Percentiles rank a stretch among this genome's conserved stretches.
phyloP scores from a whole-genome alignment of 2,888 invertebrate species.

The Boloria euphrosyne region DNA sequence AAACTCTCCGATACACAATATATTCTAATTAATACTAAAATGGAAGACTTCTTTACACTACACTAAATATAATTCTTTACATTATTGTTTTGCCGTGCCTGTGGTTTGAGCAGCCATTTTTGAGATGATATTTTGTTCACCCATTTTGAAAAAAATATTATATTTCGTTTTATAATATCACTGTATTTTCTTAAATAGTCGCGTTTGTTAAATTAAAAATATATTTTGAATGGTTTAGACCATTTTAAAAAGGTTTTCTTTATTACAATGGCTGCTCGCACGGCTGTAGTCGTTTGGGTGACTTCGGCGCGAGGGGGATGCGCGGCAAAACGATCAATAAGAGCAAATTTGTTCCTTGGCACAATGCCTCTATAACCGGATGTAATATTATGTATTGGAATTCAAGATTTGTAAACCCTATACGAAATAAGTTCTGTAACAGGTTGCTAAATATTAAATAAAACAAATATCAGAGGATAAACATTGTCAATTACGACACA shows the following conservation, averaged over 20 bases:
- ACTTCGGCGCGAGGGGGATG: slow-evolving; percentile 58
- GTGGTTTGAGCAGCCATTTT: slow-evolving; percentile 61
- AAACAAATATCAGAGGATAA: not conserved
- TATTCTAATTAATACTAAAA: slow-evolving; percentile 45
- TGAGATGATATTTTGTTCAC: slow-evolving; percentile 41
- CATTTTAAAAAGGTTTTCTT: slow-evolving; percentile 60
- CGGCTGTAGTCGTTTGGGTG: slow-evolving; percentile 52
- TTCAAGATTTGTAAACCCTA: slow-evolving; percentile 18
- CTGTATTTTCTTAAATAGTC: slow-evolving; percentile 33
- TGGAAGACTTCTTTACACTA: slow-evolving; percentile 79
- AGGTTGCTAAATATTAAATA: not conserved
- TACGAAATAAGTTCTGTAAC: slow-evolving; percentile 1
- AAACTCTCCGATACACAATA: slow-evolving; percentile 22
- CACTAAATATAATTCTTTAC: slow-evolving; percentile 52
- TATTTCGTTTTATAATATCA: slow-evolving; percentile 19
- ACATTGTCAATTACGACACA: not conserved
- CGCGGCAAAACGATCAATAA: slow-evolving; percentile 71
- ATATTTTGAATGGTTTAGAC: slow-evolving; percentile 26
- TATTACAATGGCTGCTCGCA: slow-evolving; percentile 62
- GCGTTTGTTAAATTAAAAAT: slow-evolving; percentile 15
- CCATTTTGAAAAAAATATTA: slow-evolving; percentile 38
- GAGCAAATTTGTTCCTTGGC: slow-evolving; percentile 43
- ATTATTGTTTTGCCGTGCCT: slow-evolving; percentile 35
- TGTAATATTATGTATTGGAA: slow-evolving; percentile 28
- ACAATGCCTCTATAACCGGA: slow-evolving; percentile 32